Evolutionary conservation across 2,113 vertebrate genomes (phyloP).

Genomic region (Anoura caudifer): DNA sequence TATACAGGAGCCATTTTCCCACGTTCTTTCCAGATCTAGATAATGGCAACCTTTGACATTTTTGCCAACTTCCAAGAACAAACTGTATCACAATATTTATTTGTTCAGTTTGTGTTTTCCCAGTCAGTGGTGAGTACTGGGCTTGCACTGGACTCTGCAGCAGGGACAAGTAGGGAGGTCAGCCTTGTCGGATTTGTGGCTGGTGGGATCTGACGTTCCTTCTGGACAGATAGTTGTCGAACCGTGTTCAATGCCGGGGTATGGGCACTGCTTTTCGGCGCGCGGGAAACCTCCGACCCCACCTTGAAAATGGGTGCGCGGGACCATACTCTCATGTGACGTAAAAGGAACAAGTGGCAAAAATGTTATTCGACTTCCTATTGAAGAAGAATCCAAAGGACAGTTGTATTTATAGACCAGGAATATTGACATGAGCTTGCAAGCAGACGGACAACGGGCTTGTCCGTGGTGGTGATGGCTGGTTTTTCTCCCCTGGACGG

Average conservation of each 20-base stretch:
- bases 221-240: accelerated
- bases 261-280: too few species aligned
- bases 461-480: not conserved
- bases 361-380: not conserved
- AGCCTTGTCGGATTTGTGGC: not conserved
- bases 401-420: not conserved
- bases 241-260: not conserved
- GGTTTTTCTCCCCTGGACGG: not conserved
- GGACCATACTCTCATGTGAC: not conserved
- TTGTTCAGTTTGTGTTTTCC: not conserved
- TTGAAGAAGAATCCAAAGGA: not conserved
- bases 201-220: not conserved
- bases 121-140: not conserved
- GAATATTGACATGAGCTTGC: not conserved
- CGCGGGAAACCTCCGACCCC: too few species aligned
- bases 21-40: not conserved
- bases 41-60: not conserved
- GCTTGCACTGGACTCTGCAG: too few species aligned
- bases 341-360: not conserved
- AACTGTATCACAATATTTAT: not conserved
- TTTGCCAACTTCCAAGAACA: not conserved
- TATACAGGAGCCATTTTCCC: not conserved
- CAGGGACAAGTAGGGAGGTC: too few species aligned
- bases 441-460: not conserved
- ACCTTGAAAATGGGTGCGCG: not conserved